These are phyloP conservation scores for Chondrilla cf. caribensis DNA, from an alignment of 37 sponge, comb jelly and placozoan genomes.

Conservation along the genomic window DNA sequence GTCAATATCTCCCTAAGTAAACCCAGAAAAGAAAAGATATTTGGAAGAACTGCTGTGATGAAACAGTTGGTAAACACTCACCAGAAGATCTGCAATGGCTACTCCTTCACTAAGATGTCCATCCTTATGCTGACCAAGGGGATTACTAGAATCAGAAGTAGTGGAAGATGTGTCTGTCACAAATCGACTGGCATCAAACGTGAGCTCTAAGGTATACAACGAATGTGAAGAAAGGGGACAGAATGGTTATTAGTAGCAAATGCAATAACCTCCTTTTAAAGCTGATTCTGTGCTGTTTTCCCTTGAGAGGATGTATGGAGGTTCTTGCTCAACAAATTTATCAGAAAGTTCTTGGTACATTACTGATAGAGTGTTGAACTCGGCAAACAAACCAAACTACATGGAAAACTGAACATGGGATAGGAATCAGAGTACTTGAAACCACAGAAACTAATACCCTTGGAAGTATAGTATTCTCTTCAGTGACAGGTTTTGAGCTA, in stretches of 20 bases:
- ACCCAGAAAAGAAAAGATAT: background rate
- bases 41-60: background rate
- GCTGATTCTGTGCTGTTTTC: background rate
- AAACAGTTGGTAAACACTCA: background rate
- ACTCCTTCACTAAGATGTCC: slow-evolving; percentile 4
- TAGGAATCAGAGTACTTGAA: too few relatives aligned
- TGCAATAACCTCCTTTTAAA: slow-evolving; percentile 8
- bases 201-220: slow-evolving; percentile 29
- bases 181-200: slow-evolving; percentile 38
- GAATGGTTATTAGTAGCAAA: background rate
- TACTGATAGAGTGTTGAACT: slow-evolving; percentile 91
- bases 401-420: too few relatives aligned
- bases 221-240: background rate
- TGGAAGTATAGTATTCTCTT: slow-evolving; percentile 59
- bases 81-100: slow-evolving; percentile 24
- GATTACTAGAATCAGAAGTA: background rate
- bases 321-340: slow-evolving; percentile 62
- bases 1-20: slow-evolving; percentile 9
- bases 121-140: background rate
- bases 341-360: slow-evolving; percentile 70
- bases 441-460: too few relatives aligned
- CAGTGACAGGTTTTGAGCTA: slow-evolving; percentile 31
- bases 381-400: slow-evolving; percentile 69
- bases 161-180: background rate
- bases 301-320: slow-evolving; percentile 54